A percentile compares a stretch with the other conserved stretches of the same genome.
These are phyloP conservation scores for Danio albolineatus DNA, from an alignment of 2,797 vertebrate species.

Conservation along the genomic window DNA sequence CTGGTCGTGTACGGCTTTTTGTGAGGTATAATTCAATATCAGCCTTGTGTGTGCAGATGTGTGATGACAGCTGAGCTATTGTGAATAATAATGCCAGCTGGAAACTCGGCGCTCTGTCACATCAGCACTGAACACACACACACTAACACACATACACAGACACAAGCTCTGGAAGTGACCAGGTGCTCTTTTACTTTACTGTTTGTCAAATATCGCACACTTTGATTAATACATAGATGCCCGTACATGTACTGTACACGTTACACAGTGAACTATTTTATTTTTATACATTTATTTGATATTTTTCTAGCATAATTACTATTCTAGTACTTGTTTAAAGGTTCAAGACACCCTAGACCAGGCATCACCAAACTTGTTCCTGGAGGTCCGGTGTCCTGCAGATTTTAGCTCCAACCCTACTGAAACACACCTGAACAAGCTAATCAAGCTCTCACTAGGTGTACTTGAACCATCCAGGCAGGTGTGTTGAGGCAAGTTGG, in stretches of 20 bases:
- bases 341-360: no score
- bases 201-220: background rate
- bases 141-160: no score
- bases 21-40: slow-evolving; percentile 70
- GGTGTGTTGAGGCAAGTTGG: no score
- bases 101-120: slow-evolving; percentile 55
- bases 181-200: background rate
- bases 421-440: no score
- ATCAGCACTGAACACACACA: no score
- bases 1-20: slow-evolving; percentile 54
- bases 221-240: background rate
- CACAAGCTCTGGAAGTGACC: background rate
- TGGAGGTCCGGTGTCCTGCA: no score
- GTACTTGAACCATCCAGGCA: no score
- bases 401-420: no score
- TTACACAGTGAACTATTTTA: background rate
- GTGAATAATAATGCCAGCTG: slow-evolving; percentile 69
- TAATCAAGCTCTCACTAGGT: no score
- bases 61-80: slow-evolving; percentile 75
- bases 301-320: background rate
- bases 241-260: background rate
- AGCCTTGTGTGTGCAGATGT: slow-evolving; percentile 66
- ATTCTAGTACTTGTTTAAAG: no score
- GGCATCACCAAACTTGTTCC: no score
- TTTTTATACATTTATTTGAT: background rate